phyloP scores from a whole-genome alignment of 1,140 invertebrate genomes.

The Orius insidiosus region DNA sequence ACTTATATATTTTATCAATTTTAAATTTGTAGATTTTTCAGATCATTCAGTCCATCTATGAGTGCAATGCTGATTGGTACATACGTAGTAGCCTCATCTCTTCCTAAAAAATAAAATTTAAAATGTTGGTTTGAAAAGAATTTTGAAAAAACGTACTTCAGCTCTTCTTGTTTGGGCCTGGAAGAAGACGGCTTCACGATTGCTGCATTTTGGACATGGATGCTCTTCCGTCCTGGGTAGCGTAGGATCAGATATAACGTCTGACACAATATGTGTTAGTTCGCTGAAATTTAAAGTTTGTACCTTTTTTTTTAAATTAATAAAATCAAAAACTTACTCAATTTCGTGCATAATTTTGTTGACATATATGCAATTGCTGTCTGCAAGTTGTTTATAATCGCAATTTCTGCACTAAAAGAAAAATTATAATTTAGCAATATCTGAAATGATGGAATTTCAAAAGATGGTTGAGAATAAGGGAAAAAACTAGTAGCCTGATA shows the following conservation, averaged over 20 bases:
- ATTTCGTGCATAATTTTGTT: slow-evolving; percentile 99
- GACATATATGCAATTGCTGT: slow-evolving; percentile 97
- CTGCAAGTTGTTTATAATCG: slow-evolving; percentile 87
- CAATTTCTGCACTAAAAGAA: slow-evolving; percentile 74
- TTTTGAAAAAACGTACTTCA: slow-evolving; percentile 42
- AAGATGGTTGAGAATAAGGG: too few species aligned
- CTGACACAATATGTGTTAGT: slow-evolving; percentile 91
- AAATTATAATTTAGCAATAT: slow-evolving; percentile 5
- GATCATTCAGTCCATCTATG: slow-evolving; percentile 99
- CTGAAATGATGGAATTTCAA: too few species aligned
- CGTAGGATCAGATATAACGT: slow-evolving; percentile 96
- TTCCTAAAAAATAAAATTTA: slow-evolving; percentile 38
- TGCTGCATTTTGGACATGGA: slow-evolving; percentile 87
- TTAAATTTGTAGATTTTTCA: slow-evolving; percentile 16
- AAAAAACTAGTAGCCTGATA: too few species aligned
- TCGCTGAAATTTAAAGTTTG: too few species aligned
- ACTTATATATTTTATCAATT: too few species aligned
- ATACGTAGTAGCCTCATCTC: slow-evolving; percentile 99
- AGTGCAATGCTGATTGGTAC: slow-evolving; percentile 79
- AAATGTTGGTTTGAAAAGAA: slow-evolving; percentile 1
- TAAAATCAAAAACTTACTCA: slow-evolving; percentile 51
- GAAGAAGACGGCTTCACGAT: slow-evolving; percentile 85
- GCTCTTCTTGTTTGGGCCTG: slow-evolving; percentile 87
- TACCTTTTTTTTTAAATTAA: not conserved
- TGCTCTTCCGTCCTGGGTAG: slow-evolving; percentile 95